Percentiles rank a stretch among this genome's conserved stretches.
phyloP scores from a whole-genome alignment of 2,797 vertebrate species.

The Basileuterus tristriatus region DNA sequence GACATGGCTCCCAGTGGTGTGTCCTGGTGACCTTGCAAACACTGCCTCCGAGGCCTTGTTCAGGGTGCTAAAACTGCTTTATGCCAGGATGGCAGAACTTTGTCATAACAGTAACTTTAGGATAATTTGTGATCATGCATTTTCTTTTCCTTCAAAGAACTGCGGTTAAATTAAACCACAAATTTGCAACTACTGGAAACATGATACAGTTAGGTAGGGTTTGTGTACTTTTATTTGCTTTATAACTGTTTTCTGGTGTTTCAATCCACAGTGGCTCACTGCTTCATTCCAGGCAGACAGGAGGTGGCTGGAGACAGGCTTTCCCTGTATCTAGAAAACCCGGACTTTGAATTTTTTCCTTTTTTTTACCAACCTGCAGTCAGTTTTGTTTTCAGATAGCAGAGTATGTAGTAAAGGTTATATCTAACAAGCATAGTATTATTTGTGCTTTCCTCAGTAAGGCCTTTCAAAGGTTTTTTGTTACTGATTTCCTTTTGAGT shows the following conservation, averaged over 20 bases:
- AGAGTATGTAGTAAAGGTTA: not conserved
- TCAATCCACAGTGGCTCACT: not conserved
- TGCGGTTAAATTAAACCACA: conserved; percentile 1
- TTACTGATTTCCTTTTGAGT: not conserved
- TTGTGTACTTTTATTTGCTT: not conserved
- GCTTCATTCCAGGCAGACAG: not conserved
- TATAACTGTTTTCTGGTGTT: not conserved
- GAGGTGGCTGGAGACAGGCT: not conserved
- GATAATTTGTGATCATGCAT: not conserved
- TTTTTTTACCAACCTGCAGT: not conserved
- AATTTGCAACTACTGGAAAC: not conserved
- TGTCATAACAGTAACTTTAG: not conserved
- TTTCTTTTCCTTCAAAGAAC: not conserved
- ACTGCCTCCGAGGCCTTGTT: not conserved
- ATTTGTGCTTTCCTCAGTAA: not conserved
- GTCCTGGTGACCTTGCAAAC: not conserved
- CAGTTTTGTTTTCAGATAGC: not conserved
- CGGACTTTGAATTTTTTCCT: not conserved
- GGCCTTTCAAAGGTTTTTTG: not conserved
- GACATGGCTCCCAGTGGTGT: not conserved
- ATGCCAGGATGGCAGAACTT: not conserved
- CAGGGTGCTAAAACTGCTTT: not conserved
- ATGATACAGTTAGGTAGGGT: not conserved
- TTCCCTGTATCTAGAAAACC: not conserved
- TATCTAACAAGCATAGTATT: not conserved